phyloP scores from a whole-genome alignment of 2,888 invertebrate species.

The Flabesymbios commensalis region DNA sequence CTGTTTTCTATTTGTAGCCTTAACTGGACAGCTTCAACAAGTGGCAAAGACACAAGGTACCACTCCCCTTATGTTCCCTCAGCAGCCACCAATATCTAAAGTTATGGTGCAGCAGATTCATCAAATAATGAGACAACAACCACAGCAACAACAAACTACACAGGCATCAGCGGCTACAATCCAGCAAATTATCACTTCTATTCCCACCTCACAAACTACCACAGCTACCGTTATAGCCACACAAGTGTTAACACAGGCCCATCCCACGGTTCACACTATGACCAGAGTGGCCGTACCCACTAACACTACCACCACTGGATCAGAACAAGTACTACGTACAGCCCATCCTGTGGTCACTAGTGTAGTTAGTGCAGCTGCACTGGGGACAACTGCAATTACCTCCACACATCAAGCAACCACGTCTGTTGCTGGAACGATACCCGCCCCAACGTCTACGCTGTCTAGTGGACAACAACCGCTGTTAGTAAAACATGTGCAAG shows the following conservation, averaged over 20 bases:
- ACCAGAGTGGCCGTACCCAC: conserved; percentile 35
- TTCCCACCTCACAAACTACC: conserved; percentile 9
- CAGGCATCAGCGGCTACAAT: conserved; percentile 40
- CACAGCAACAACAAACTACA: no score
- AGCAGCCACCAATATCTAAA: conserved; percentile 50
- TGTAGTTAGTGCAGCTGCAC: not conserved
- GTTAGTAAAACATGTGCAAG: conserved; percentile 20
- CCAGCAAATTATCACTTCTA: conserved; percentile 43
- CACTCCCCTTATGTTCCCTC: conserved; percentile 68
- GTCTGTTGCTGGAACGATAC: no score
- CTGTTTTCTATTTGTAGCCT: conserved; percentile 19
- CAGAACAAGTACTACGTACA: not conserved
- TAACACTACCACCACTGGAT: conserved; percentile 33
- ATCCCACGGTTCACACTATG: conserved; percentile 43
- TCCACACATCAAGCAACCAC: conserved; percentile 4
- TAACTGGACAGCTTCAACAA: conserved; percentile 32
- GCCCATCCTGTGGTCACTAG: not conserved
- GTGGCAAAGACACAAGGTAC: conserved; percentile 32
- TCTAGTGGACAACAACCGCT: no score
- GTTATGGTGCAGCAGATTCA: conserved; percentile 72
- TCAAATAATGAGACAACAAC: conserved; percentile 71
- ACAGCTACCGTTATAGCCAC: conserved; percentile 23
- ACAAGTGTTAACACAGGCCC: conserved; percentile 45
- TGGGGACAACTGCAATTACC: conserved; percentile 8
- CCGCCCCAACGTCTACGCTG: no score